Evolutionary conservation across 2,888 invertebrate genomes (phyloP).

Genomic region (Lydus trimaculatus): DNA sequence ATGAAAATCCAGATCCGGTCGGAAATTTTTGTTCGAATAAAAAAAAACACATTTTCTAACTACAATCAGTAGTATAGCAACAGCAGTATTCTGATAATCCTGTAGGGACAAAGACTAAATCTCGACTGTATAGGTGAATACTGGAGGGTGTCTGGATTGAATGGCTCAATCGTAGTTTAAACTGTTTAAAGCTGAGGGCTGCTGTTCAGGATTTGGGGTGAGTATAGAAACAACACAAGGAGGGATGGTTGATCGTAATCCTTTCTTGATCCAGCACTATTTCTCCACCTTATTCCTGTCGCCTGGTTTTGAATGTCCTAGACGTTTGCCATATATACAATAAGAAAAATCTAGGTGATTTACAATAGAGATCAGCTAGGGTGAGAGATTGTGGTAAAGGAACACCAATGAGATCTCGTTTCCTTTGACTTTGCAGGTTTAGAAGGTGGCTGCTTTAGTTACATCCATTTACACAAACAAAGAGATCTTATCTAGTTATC

Average conservation of each 20-base stretch:
- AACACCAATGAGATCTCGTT: neutral
- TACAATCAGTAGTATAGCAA: neutral
- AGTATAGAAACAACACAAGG: slow-evolving; percentile 8
- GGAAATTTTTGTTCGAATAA: slow-evolving; percentile 1
- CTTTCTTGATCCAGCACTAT: slow-evolving; percentile 42
- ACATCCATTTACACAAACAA: slow-evolving; percentile 1
- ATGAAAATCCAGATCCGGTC: neutral
- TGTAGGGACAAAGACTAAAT: slow-evolving; percentile 3
- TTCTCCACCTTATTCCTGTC: slow-evolving; percentile 49
- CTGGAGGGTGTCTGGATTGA: slow-evolving; percentile 34
- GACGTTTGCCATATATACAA: neutral
- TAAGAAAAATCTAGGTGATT: slow-evolving; percentile 1
- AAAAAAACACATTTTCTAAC: neutral
- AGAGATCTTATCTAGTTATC: neutral
- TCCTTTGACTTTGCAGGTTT: neutral
- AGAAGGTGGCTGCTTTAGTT: neutral
- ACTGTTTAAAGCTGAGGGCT: slow-evolving; percentile 39
- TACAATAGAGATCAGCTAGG: neutral
- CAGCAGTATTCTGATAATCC: neutral
- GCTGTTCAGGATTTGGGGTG: slow-evolving; percentile 19
- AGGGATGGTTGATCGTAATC: slow-evolving; percentile 38
- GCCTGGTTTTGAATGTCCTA: slow-evolving; percentile 22
- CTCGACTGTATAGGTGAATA: slow-evolving; percentile 12
- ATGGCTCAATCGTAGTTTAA: slow-evolving; percentile 47
- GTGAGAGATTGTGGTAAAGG: neutral